Base-by-base conservation (phyloP, 2,888 invertebrate species). In the Automeris io region DNA sequence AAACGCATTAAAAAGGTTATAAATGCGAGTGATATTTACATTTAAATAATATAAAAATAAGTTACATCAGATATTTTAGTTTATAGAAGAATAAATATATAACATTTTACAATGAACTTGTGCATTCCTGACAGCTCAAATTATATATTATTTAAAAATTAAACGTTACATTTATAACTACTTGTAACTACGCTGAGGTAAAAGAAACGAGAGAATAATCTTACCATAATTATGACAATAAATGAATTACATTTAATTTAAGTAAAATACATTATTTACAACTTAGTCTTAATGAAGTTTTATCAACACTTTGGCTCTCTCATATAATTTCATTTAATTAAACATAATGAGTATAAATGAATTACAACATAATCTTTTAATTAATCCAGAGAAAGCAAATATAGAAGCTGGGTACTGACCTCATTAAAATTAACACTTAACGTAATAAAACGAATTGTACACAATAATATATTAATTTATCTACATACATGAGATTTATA, bases 251-350 rank as follows among this genome's bases (percentile, higher is more conserved):
- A 68, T 67, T 58, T 57, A 49, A 43, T 61, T 62, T 61, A 55
- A 66, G 61, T 70, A 69, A 61, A 70, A 61, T 73, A 72, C 65
- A 71, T 61, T 79, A 80, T 79, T 71, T 82, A 82, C 81, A 85
- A 21, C 61, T 70, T 68, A 73, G 46, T 47, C 48, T 52, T 67
- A 70, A 65, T 59, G 60, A 66, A 71, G 57, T 67, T 60, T 66
- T 61, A 65, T 62, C 50, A 63, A 71, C 64, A 80, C 77, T 81
- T 82, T 82, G 81, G 81, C 77, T 80, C 70, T 72, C 71, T 71
- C 72, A 61, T 70, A 60, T 51, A 55, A 44, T 46, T 61, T 60
- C 54, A 61, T 67, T 60, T 54, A 66, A 60, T 58, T 66, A 69
- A 69, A 61, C 36, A 66, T 73, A 75, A 74, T 78, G 81, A 80